Conservation (phyloP, 2,888 invertebrate genomes). For the Eilema depressum region DNA sequence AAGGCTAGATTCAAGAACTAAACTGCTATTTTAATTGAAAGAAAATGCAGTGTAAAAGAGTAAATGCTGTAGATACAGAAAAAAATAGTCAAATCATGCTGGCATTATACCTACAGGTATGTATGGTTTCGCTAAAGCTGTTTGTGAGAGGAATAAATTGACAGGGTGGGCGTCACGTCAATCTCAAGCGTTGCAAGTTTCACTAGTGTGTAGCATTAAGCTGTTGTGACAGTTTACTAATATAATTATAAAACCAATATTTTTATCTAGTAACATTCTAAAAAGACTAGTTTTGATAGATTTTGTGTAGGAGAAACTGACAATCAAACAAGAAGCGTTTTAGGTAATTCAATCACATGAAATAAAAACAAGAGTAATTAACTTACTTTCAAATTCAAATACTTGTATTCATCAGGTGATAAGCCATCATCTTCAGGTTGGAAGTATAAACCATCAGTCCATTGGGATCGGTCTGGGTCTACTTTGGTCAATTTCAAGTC, state of each 20-base stretch:
- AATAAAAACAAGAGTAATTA: neutral
- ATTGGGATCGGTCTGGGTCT: constrained; percentile 40
- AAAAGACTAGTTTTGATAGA: neutral
- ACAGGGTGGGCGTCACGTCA: neutral
- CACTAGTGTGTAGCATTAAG: no score
- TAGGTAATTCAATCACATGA: neutral
- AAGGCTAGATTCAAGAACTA: neutral
- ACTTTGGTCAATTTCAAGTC: constrained; percentile 52
- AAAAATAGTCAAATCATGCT: neutral
- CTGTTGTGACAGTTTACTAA: no score
- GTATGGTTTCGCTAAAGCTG: neutral
- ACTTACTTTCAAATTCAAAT: constrained; percentile 53
- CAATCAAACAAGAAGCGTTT: neutral
- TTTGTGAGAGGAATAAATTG: neutral
- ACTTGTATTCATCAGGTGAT: constrained; percentile 29
- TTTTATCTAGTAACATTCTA: neutral
- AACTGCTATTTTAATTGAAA: neutral
- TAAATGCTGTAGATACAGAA: neutral
- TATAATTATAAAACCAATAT: neutral
- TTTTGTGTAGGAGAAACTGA: neutral
- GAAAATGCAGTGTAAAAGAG: neutral
- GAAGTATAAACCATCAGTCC: constrained; percentile 66
- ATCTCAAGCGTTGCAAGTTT: neutral
- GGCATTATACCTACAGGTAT: neutral
- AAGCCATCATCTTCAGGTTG: constrained; percentile 59